Conservation (phyloP, 2,797 vertebrate genomes). For the Epinephelus awoara region DNA sequence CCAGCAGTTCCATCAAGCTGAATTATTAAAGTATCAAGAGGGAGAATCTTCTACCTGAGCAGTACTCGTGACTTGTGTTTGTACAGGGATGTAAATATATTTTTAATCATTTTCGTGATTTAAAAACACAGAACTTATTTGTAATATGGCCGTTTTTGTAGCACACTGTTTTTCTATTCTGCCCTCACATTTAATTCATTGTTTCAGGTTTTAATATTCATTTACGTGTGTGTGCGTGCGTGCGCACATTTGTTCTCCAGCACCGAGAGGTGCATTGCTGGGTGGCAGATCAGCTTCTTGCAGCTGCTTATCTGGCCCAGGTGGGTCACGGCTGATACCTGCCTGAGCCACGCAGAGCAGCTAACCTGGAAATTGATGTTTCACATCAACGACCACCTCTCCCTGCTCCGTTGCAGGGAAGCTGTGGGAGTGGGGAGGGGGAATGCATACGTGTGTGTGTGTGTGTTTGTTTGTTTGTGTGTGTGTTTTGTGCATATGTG, state of each 20-base stretch:
- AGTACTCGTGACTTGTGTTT: background rate
- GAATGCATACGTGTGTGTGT: conserved; percentile 17
- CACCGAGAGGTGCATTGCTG: conserved; percentile 63
- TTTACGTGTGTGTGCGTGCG: conserved; percentile 23
- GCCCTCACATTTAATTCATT: conserved; percentile 22
- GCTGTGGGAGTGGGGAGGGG: conserved; percentile 51
- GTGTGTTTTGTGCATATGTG: conserved; percentile 41
- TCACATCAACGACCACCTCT: conserved; percentile 87
- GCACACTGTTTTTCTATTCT: background rate
- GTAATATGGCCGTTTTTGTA: background rate
- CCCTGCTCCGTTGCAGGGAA: conserved; percentile 78
- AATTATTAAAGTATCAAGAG: conserved; percentile 35
- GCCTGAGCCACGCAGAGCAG: conserved; percentile 87
- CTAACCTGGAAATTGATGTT: conserved; percentile 92
- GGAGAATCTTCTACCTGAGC: conserved; percentile 10
- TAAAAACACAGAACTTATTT: background rate
- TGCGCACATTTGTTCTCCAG: conserved; percentile 43
- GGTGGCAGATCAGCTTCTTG: conserved; percentile 83
- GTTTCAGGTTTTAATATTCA: conserved; percentile 41
- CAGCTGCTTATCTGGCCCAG: conserved; percentile 89
- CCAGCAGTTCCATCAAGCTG: conserved; percentile 15
- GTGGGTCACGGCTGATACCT: conserved; percentile 90
- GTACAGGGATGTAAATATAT: background rate
- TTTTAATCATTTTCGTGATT: background rate
- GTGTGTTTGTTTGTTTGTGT: conserved; percentile 14